Conservation (phyloP, 2,888 invertebrate species). For the Thecophora atra region DNA sequence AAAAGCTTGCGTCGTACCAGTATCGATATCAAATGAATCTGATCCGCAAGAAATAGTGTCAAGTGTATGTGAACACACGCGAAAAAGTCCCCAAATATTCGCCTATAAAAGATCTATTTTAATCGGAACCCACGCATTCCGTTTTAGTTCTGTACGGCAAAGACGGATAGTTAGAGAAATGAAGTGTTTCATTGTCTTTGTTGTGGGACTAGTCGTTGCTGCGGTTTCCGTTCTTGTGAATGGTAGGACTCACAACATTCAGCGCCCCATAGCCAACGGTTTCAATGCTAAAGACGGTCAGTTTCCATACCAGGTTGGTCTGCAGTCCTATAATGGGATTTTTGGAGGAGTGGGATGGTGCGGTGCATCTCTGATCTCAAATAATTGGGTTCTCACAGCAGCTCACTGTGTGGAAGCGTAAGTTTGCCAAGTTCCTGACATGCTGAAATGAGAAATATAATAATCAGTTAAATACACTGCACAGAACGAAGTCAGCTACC, state of each 20-base stretch:
- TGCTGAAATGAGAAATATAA: neutral
- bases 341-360: slow-evolving; percentile 51
- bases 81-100: too few relatives aligned
- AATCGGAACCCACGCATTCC: neutral
- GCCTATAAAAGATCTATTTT: neutral
- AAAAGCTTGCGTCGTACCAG: too few relatives aligned
- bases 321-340: slow-evolving; percentile 47
- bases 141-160: too few relatives aligned
- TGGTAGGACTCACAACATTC: slow-evolving; percentile 16
- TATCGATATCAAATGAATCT: too few relatives aligned
- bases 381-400: slow-evolving; percentile 58
- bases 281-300: slow-evolving; percentile 41
- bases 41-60: too few relatives aligned
- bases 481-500: slow-evolving; percentile 46
- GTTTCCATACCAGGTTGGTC: slow-evolving; percentile 56
- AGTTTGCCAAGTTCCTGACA: slow-evolving; percentile 12
- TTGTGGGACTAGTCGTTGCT: slow-evolving; percentile 52
- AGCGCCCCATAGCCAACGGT: slow-evolving; percentile 51
- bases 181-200: slow-evolving; percentile 54
- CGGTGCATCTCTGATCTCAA: slow-evolving; percentile 57
- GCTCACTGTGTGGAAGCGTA: slow-evolving; percentile 57
- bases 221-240: slow-evolving; percentile 49
- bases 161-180: slow-evolving; percentile 42
- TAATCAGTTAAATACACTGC: neutral
- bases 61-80: too few relatives aligned